These are phyloP conservation scores for Vanessa cardui DNA, from an alignment of 2,888 invertebrate species.

Conservation along the genomic window DNA sequence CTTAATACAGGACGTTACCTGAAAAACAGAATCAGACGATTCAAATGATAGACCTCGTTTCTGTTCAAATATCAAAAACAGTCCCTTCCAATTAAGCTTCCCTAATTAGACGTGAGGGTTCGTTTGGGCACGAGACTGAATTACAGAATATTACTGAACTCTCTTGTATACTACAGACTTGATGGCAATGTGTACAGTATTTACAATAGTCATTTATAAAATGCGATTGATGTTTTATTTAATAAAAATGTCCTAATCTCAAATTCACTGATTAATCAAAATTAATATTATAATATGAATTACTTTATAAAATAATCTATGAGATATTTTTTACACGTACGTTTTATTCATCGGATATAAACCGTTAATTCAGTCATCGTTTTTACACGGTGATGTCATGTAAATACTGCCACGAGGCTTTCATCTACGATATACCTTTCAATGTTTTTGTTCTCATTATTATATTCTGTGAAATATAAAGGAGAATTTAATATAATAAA, in stretches of 20 bases:
- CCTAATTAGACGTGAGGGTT: conserved; percentile 60
- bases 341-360: too few species aligned
- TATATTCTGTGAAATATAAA: background rate
- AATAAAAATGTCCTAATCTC: too few species aligned
- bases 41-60: conserved; percentile 49
- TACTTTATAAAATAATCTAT: too few species aligned
- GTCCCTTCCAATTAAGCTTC: conserved; percentile 60
- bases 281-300: too few species aligned
- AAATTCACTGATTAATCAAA: too few species aligned
- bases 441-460: background rate
- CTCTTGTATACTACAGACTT: background rate
- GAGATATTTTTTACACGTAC: too few species aligned
- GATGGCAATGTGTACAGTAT: background rate
- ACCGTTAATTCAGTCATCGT: background rate
- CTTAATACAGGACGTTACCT: conserved; percentile 13
- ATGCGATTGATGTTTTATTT: too few species aligned
- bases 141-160: conserved; percentile 42
- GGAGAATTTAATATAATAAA: too few species aligned
- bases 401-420: background rate
- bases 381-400: background rate
- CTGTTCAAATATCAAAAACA: conserved; percentile 62
- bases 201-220: background rate
- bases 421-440: background rate
- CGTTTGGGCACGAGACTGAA: conserved; percentile 40
- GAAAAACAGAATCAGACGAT: conserved; percentile 47